Percentiles rank a stretch among this genome's conserved stretches.
Conservation (phyloP, 2,888 invertebrate genomes). For the Netelia fuscicornis region DNA sequence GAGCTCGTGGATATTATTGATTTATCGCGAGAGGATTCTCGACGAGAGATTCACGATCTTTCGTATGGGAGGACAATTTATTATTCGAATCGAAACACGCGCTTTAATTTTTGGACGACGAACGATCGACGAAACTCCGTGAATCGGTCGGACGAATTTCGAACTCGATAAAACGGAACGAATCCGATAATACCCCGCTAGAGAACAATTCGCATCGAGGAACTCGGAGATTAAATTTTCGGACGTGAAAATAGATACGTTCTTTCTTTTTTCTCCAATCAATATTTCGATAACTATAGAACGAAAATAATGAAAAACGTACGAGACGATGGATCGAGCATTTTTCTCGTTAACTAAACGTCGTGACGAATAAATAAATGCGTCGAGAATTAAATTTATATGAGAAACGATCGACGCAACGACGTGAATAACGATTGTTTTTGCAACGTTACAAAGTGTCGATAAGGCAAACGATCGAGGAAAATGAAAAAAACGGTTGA, state of each 20-base stretch:
- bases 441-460: not conserved
- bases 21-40: not conserved
- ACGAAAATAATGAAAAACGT: too few relatives aligned
- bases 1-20: not conserved
- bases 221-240: not conserved
- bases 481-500: not conserved
- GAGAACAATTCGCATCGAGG: not conserved
- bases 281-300: too few relatives aligned
- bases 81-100: not conserved
- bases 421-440: too few relatives aligned
- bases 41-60: not conserved
- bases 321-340: too few relatives aligned
- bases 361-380: too few relatives aligned
- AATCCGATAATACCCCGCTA: not conserved
- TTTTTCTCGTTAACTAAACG: too few relatives aligned
- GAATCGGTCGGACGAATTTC: not conserved
- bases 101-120: not conserved
- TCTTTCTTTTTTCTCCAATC: not conserved
- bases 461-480: not conserved
- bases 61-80: not conserved
- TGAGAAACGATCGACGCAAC: too few relatives aligned
- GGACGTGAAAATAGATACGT: not conserved
- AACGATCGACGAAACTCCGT: not conserved
- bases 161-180: not conserved
- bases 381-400: too few relatives aligned